A percentile compares a stretch with the other conserved stretches of the same genome.
Evolutionary conservation across 2,888 invertebrate species (phyloP).

Genomic region (Sericinus montela): DNA sequence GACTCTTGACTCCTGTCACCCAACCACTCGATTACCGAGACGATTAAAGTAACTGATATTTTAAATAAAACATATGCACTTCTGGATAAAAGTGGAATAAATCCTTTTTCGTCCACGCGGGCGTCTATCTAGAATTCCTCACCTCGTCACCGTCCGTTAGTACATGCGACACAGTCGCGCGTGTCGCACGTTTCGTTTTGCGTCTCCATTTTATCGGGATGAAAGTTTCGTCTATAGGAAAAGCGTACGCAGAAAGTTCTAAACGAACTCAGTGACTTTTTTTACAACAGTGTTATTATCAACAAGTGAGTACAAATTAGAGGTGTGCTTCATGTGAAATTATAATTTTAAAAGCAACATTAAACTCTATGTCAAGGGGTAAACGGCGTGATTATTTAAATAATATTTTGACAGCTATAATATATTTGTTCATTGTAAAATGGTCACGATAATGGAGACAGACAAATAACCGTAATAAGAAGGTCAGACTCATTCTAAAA

Average conservation of each 20-base stretch:
- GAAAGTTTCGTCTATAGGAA: slow-evolving; percentile 5
- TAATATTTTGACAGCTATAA: background rate
- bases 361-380: background rate
- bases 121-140: slow-evolving; percentile 10
- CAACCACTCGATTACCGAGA: too few relatives aligned
- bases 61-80: too few relatives aligned
- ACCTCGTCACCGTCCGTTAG: too few relatives aligned
- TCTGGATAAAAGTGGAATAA: slow-evolving; percentile 3
- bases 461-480: background rate
- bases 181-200: slow-evolving; percentile 5
- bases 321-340: background rate
- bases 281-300: background rate
- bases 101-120: slow-evolving; percentile 4
- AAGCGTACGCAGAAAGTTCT: slow-evolving; percentile 1
- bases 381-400: slow-evolving; percentile 1
- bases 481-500: background rate
- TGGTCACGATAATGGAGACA: background rate
- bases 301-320: slow-evolving; percentile 11
- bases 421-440: background rate
- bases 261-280: slow-evolving; percentile 11
- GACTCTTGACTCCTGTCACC: too few relatives aligned
- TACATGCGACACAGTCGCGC: slow-evolving; percentile 12
- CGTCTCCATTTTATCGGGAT: slow-evolving; percentile 1
- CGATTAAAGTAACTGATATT: too few relatives aligned
- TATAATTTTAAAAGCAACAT: background rate